Evolutionary conservation across 2,888 invertebrate species (phyloP).

Genomic region (Drosophila acutilabella): DNA sequence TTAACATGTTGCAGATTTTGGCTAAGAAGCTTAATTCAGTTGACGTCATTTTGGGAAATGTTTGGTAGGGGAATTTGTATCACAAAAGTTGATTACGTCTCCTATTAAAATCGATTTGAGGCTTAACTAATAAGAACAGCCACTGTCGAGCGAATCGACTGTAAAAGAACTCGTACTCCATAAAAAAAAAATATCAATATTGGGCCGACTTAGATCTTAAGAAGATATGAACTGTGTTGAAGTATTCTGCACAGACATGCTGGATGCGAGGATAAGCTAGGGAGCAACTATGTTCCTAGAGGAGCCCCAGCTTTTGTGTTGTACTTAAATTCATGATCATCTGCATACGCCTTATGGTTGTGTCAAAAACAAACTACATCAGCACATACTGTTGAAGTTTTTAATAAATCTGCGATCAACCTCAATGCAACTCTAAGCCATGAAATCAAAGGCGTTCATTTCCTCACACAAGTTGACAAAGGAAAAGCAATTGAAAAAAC

Average conservation of each 20-base stretch:
- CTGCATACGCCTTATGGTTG: constrained; percentile 43
- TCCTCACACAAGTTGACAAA: constrained; percentile 26
- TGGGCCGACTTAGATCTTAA: too few relatives aligned
- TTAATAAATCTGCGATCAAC: constrained; percentile 64
- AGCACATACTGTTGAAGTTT: constrained; percentile 37
- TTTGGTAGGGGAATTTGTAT: too few relatives aligned
- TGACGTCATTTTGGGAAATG: constrained; percentile 57
- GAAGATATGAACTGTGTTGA: not conserved
- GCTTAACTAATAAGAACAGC: too few relatives aligned
- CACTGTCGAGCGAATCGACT: too few relatives aligned
- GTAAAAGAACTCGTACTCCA: too few relatives aligned
- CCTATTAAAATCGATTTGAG: too few relatives aligned
- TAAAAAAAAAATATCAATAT: too few relatives aligned
- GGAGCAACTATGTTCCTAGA: constrained; percentile 10
- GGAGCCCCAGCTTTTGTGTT: constrained; percentile 14
- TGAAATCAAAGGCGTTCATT: constrained; percentile 61
- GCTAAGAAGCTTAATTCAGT: constrained; percentile 8
- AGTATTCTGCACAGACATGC: constrained; percentile 25
- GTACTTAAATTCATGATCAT: constrained; percentile 49
- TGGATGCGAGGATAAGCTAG: constrained; percentile 5
- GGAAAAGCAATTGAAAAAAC: constrained; percentile 65
- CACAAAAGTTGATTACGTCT: too few relatives aligned
- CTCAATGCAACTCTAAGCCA: constrained; percentile 63
- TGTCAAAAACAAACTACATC: constrained; percentile 8
- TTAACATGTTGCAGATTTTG: constrained; percentile 53